These are phyloP conservation scores for Temnothorax unifasciatus DNA, from an alignment of 2,888 invertebrate species.

Conservation along the genomic window DNA sequence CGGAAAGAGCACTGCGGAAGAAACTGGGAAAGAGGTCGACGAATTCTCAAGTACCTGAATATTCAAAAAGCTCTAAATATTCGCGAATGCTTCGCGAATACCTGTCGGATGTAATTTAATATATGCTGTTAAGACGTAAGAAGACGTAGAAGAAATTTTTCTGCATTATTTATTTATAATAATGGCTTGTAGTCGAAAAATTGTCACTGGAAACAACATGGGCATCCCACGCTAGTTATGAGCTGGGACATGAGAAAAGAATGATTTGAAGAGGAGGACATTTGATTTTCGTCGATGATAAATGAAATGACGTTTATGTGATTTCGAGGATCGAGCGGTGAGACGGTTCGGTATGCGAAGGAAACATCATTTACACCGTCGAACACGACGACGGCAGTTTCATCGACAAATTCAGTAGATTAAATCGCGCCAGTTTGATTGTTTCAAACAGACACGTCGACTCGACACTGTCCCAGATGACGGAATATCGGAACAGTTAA, in stretches of 20 bases:
- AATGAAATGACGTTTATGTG: slow-evolving; percentile 3
- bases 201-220: neutral
- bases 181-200: neutral
- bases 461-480: slow-evolving; percentile 67
- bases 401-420: slow-evolving; percentile 52
- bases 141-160: too few species aligned
- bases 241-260: neutral
- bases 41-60: slow-evolving; percentile 32
- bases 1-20: slow-evolving; percentile 24
- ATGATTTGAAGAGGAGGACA: neutral
- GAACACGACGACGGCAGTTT: slow-evolving; percentile 28
- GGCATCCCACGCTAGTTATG: neutral
- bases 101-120: slow-evolving; percentile 18
- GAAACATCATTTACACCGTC: slow-evolving; percentile 33
- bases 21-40: slow-evolving; percentile 32
- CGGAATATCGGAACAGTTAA: slow-evolving; percentile 59
- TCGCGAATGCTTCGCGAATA: slow-evolving; percentile 6
- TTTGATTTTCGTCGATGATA: neutral
- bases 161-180: neutral
- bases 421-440: slow-evolving; percentile 53
- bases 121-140: neutral
- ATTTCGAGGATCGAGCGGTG: neutral
- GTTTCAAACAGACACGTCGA: slow-evolving; percentile 50
- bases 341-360: neutral
- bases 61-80: slow-evolving; percentile 38